Percentiles rank a stretch among this genome's conserved stretches.
phyloP scores from a whole-genome alignment of 2,797 vertebrate species.

The Sebastes matsubarae region DNA sequence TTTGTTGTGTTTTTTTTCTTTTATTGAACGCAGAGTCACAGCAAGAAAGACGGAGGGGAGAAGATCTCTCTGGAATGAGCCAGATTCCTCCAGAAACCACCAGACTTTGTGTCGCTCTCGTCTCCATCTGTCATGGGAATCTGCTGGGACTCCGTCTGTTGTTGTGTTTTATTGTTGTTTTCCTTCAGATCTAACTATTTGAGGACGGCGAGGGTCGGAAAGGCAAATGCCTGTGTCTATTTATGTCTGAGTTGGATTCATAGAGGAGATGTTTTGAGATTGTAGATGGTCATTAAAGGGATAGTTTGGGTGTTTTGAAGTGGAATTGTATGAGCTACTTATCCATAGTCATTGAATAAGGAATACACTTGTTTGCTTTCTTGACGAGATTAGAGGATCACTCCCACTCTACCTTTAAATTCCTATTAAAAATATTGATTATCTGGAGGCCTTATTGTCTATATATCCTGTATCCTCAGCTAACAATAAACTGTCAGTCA shows the following conservation, averaged over 20 bases:
- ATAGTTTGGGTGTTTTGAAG: no score
- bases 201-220: neutral
- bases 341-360: no score
- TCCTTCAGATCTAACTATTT: constrained; percentile 24
- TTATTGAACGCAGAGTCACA: constrained; percentile 27
- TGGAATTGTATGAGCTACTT: no score
- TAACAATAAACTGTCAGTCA: no score
- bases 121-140: constrained; percentile 53
- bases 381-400: no score
- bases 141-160: constrained; percentile 37
- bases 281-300: neutral
- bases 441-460: no score
- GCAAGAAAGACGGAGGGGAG: constrained; percentile 5
- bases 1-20: constrained; percentile 43
- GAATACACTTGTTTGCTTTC: no score
- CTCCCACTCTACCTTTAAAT: no score
- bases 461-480: no score
- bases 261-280: neutral
- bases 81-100: constrained; percentile 67
- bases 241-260: neutral
- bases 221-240: neutral
- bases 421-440: no score
- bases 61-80: constrained; percentile 29
- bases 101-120: constrained; percentile 65
- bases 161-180: constrained; percentile 54